These are phyloP conservation scores for Drosophila aldrichi DNA, from an alignment of 2,888 invertebrate species.

Conservation along the genomic window DNA sequence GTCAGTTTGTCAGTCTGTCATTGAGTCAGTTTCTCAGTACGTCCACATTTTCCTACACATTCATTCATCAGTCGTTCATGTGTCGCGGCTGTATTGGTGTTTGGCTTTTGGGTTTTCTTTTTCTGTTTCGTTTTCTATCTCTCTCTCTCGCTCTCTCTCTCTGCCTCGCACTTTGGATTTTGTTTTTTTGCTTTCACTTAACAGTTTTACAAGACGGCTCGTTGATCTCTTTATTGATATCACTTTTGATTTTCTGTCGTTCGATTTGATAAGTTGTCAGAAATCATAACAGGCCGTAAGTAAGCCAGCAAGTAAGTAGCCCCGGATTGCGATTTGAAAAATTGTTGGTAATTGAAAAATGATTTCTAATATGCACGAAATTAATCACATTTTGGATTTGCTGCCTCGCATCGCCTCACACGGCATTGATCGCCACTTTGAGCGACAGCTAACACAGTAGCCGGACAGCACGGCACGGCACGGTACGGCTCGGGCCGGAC, in stretches of 20 bases:
- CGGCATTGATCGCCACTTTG: slow-evolving; percentile 71
- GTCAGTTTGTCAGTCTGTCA: slow-evolving; percentile 20
- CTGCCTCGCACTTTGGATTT: slow-evolving; percentile 9
- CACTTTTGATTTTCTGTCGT: slow-evolving; percentile 80
- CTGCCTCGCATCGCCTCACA: slow-evolving; percentile 27
- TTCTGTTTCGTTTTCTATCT: neutral
- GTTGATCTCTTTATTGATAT: slow-evolving; percentile 81
- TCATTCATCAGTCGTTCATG: slow-evolving; percentile 65
- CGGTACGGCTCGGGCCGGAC: neutral
- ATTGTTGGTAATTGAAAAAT: slow-evolving; percentile 79
- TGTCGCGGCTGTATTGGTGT: slow-evolving; percentile 18
- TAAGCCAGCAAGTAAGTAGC: slow-evolving; percentile 63
- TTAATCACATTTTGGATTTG: slow-evolving; percentile 80
- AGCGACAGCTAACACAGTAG: slow-evolving; percentile 78
- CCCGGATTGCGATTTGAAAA: slow-evolving; percentile 46
- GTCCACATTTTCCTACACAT: slow-evolving; percentile 59
- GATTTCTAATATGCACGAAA: slow-evolving; percentile 81
- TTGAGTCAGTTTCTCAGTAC: slow-evolving; percentile 15
- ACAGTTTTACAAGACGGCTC: slow-evolving; percentile 62
- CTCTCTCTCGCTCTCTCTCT: slow-evolving; percentile 8
- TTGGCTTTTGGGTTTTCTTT: slow-evolving; percentile 40
- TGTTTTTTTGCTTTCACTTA: slow-evolving; percentile 55
- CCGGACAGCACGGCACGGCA: slow-evolving; percentile 19
- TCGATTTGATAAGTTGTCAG: slow-evolving; percentile 79
- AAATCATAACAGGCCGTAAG: slow-evolving; percentile 70